Base-by-base conservation (phyloP, 2,888 invertebrate species). In the Agrotis clavis region DNA sequence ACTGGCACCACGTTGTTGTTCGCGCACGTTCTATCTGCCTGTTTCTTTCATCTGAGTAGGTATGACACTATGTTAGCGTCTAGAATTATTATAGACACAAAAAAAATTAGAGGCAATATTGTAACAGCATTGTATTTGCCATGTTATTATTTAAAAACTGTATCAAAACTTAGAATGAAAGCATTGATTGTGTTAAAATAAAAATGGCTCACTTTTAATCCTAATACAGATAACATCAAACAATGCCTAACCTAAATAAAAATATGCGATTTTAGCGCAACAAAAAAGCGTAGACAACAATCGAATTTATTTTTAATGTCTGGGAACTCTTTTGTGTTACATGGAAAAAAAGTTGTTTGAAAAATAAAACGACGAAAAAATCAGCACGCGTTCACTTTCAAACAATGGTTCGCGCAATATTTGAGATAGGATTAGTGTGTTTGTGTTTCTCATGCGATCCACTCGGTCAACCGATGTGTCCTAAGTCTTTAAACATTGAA, bases 401-500 rank as follows among this genome's bases (percentile, higher is more conserved):
- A 94, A 94, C 94, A 94, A 94, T 93, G 91, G 90, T 77, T 88
- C 86, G 87, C 61, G 62, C 25, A 87, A 86, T 93, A 91, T 95
- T 95, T 94, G 92, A 87, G 76, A 82, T 88, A 84, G 92, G 92
- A 93, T 95, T 93, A 94, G 90, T 91, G 77, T 94, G 91, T 95
- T 94, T 94, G 93, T 89, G 88, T 89, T 95, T 94, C 94, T 91
- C 94, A 93, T 94, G 90, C 89, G 90, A 90, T 90, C 51, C 59
- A 62, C 54, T 63, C 71, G 79, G 81, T 74, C 79, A 73, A 66
- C 69, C 62, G 56, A 75, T 71, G 76, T 73, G 70, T 81, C 78
- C 81, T 63, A 63, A 71, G 69, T 71, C 68, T 75, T 67, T 62
- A 69, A 61, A 73, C 60, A 69, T 72, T 71, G 74, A 73, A 74